Base-by-base conservation (phyloP, 2,113 vertebrate species). In the Nycticryphes semicollaris region DNA sequence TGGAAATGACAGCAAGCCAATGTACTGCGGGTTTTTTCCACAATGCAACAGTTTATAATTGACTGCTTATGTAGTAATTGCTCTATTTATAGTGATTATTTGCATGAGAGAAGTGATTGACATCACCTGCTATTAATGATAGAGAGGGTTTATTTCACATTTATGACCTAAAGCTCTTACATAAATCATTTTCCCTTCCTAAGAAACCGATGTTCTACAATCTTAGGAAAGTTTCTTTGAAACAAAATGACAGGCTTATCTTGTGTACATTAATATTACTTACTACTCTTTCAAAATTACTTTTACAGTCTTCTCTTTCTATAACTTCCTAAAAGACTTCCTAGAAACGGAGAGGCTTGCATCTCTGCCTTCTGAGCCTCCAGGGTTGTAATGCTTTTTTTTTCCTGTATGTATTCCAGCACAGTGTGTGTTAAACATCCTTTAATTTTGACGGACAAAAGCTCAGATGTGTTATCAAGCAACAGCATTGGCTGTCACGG, bases 41-140 rank as follows among this genome's bases (percentile, higher is more conserved):
- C 74, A 93, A 60, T 18, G 76, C 51, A 95, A 91, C 62, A 35
- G 62, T 82, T 94, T 59, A 51, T 95, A 94, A 93, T 88, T 97
- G 91, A 92, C 91, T 95, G 82, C 54, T 93, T 94, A 75, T 91
- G 90, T 62, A 94, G 82, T 94, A 94, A 94, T 94, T 95, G 63
- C 84, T 94, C 93, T 95, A 96, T 95, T 95, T 94, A 92, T 86
- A 92, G 85, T 53, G 39, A 84, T 75, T 64, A 94, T 96, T 95
- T 93, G 87, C 91, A 88, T 86, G 74, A 94, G 66, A 85, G 51
- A 93, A 88, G 68, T 96, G 93, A 96, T 90, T 95, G 82, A 95
- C 93, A 95, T 93, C 87, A 93, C 59, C 89, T 93, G 90, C 19
- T 68, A 93, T 95, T 94, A 95, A 95, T 67, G 82, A 87, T 0